Evolutionary conservation across 2,888 invertebrate species (phyloP), one percentile per base, ranked within the genome.

Genomic region (Aphidius colemani): DNA sequence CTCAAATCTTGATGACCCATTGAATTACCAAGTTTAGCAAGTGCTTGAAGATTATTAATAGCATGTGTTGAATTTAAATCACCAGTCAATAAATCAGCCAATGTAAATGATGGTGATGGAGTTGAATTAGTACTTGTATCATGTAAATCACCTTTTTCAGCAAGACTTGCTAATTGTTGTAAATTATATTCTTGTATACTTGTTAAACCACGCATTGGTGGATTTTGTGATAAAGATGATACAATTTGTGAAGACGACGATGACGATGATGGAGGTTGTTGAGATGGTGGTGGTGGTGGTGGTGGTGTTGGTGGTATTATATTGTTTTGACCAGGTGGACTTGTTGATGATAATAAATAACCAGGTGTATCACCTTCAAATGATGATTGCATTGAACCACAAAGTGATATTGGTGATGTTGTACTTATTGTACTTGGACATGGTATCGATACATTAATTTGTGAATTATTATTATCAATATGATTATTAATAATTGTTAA

Each of bases 171-270:
- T 77, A 94, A 82, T 80, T 93, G 92, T 70, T 93, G 92, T 72
- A 94, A 84, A 83, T 94, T 94, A 78, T 94, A 94, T 83, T 94
- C 94, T 66, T 92, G 91, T 84, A 94, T 92, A 73, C 91, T 92
- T 9, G 89, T 85, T 64, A 88, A 85, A 30, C 87, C 86, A 66
- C 85, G 84, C 39, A 86, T 83, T 43, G 82, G 72, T 49, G 82
- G 72, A 69, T 82, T 78, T 72, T 83, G 79, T 45, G 82, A 78
- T 72, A 73, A 73, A 66, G 30, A 30, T 30, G 72, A 71, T 10
- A 72, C 75, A 51, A 72, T 39, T 46, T 45, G 57, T 18, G 43
- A 18, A 18, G 57, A 30, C 7, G 18, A 3, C 0, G 40, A 39
- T 30, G 30, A 73, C 51, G 81, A 77, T 49, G 81, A n/a, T n/a